Conservation (phyloP, 2,113 vertebrate species). For the Coregonus clupeaformis region DNA sequence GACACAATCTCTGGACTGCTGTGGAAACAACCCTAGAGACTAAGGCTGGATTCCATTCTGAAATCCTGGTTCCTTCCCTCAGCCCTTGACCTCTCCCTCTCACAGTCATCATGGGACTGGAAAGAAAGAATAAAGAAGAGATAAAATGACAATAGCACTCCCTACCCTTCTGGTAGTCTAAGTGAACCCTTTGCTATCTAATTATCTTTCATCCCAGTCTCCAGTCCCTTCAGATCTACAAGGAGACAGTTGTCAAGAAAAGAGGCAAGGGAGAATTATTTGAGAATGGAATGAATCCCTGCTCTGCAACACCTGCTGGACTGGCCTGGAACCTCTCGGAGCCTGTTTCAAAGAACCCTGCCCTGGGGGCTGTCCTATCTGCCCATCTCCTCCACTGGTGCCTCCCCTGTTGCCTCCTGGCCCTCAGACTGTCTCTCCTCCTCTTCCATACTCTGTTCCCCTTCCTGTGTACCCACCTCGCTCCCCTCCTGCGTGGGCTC, state of each 20-base stretch:
- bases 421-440: conserved; percentile 24
- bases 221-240: background rate
- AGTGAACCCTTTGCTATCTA: background rate
- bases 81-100: background rate
- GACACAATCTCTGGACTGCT: background rate
- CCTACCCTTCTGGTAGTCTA: background rate
- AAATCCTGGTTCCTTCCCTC: background rate
- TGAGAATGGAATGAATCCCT: background rate
- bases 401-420: conserved; percentile 28
- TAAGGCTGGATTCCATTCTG: background rate
- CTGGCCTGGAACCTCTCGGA: background rate
- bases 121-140: background rate
- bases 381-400: conserved; percentile 13
- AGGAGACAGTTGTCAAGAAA: background rate
- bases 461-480: background rate
- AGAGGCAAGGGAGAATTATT: background rate
- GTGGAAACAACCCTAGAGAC: background rate
- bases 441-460: conserved; percentile 33
- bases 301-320: background rate
- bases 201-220: background rate
- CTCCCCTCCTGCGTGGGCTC: conserved; percentile 1
- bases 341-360: background rate
- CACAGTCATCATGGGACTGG: background rate
- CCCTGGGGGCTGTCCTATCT: conserved; percentile 22
- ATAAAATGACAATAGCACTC: conserved; percentile 6